Evolutionary conservation across 35 echinoderm and acorn worm species (phyloP).

Genomic region (Hemicentrotus pulcherrimus): DNA sequence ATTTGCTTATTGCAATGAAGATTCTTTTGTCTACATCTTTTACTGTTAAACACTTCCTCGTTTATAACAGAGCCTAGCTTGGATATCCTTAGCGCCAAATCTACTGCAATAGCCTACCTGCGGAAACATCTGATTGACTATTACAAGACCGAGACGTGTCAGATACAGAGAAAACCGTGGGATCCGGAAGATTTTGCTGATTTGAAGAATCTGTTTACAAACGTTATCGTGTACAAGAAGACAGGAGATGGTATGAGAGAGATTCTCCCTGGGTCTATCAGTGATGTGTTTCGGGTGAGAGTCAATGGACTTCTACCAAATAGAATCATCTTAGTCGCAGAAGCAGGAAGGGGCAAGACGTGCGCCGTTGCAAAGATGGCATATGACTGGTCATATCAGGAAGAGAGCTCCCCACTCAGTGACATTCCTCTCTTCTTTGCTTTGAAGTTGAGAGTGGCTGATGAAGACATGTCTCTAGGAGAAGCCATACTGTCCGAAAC

Average conservation of each 20-base stretch:
- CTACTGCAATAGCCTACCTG: not conserved
- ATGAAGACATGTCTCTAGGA: not conserved
- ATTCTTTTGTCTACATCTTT: too few relatives aligned
- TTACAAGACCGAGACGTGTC: slow-evolving; percentile 25
- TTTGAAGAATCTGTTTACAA: slow-evolving; percentile 28
- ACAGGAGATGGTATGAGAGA: not conserved
- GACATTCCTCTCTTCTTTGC: slow-evolving; percentile 28
- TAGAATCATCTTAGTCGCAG: not conserved
- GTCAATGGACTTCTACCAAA: slow-evolving; percentile 6
- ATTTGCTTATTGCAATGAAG: too few relatives aligned
- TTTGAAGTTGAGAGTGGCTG: not conserved
- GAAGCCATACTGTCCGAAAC: slow-evolving; percentile 27
- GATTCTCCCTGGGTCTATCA: slow-evolving; percentile 9
- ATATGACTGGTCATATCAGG: slow-evolving; percentile 26
- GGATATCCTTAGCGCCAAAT: not conserved
- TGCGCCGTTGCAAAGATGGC: slow-evolving; percentile 33
- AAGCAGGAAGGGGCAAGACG: slow-evolving; percentile 15
- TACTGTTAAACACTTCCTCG: not conserved
- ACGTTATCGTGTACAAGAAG: not conserved
- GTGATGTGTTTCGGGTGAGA: slow-evolving; percentile 1
- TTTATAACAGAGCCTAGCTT: not conserved
- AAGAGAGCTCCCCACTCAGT: not conserved
- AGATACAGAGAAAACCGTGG: slow-evolving; percentile 43
- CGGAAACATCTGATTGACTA: not conserved
- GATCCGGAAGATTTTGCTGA: slow-evolving; percentile 43